Percentiles rank a stretch among this genome's conserved stretches.
These are phyloP conservation scores for Charina bottae DNA, from an alignment of 2,113 vertebrate species.

Conservation along the genomic window DNA sequence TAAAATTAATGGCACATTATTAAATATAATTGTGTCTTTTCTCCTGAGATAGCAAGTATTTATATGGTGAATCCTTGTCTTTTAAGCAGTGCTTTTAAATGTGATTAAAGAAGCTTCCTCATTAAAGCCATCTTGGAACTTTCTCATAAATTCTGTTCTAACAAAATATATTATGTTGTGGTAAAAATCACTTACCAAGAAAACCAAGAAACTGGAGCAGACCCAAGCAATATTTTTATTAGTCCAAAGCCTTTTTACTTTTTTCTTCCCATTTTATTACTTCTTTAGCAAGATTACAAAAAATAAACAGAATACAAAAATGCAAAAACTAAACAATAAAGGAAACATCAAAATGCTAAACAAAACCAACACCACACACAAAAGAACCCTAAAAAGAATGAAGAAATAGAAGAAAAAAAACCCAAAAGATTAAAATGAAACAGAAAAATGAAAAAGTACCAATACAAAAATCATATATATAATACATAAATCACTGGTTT, in stretches of 20 bases:
- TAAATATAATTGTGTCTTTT: neutral
- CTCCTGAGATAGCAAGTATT: neutral
- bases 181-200: neutral
- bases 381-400: neutral
- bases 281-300: neutral
- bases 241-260: neutral
- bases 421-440: too few relatives aligned
- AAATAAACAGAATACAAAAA: neutral
- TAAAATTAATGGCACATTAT: neutral
- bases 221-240: neutral
- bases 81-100: neutral
- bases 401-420: too few relatives aligned
- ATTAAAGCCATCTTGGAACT: neutral
- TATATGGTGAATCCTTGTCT: neutral
- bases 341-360: neutral
- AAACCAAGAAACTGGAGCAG: neutral
- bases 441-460: neutral
- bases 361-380: neutral
- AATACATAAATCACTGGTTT: neutral
- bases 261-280: neutral
- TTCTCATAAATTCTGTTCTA: neutral
- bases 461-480: neutral
- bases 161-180: neutral
- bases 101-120: neutral
- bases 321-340: neutral